Conservation (phyloP, 2,797 vertebrate genomes). For the Sparus aurata region DNA sequence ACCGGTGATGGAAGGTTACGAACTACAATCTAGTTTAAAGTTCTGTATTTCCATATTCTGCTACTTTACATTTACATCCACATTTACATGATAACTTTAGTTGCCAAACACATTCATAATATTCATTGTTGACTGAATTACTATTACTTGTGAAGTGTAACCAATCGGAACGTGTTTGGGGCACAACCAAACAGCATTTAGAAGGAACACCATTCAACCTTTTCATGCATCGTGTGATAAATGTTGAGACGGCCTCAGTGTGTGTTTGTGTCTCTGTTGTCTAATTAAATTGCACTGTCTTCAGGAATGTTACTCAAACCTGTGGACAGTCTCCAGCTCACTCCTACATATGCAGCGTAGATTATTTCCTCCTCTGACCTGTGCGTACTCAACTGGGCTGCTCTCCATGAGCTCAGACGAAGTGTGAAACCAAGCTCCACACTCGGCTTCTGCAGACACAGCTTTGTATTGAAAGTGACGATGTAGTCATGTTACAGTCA, state of each 20-base stretch:
- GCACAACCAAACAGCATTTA: no score
- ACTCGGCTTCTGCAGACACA: background rate
- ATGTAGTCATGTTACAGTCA: background rate
- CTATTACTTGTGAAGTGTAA: no score
- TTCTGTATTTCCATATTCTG: no score
- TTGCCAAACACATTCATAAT: no score
- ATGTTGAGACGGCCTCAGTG: constrained; percentile 12
- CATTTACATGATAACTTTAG: no score
- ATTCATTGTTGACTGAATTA: no score
- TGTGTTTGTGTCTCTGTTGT: background rate
- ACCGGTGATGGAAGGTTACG: no score
- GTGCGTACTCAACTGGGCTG: constrained; percentile 16
- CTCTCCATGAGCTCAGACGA: constrained; percentile 27
- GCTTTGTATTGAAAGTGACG: constrained; percentile 9
- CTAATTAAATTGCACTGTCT: constrained; percentile 32
- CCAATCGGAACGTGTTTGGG: no score
- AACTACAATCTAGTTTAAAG: no score
- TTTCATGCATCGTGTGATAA: constrained; percentile 12
- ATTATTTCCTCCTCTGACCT: constrained; percentile 33
- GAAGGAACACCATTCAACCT: no score
- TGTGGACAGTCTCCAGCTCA: constrained; percentile 28
- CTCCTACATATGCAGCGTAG: constrained; percentile 21
- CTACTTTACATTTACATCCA: no score
- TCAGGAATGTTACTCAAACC: constrained; percentile 9
- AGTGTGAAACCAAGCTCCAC: constrained; percentile 31